Conservation (phyloP, 1,140 invertebrate genomes). For the Diuraphis noxia region DNA sequence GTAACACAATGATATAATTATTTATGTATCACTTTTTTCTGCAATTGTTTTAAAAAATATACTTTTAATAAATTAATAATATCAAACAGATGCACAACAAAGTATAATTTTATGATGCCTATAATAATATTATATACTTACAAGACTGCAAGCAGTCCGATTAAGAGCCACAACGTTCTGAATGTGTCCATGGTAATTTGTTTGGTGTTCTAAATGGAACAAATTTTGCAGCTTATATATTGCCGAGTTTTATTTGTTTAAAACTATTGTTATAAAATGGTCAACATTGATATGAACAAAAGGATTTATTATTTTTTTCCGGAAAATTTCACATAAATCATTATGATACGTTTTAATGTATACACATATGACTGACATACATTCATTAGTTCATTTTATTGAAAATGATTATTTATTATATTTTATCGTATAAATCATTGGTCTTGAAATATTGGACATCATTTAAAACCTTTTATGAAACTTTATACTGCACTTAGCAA, state of each 20-base stretch:
- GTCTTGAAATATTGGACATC: neutral
- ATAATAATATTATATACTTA: neutral
- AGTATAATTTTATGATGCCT: neutral
- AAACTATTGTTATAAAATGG: constrained; percentile 3
- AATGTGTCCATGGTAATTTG: constrained; percentile 4
- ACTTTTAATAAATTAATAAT: neutral
- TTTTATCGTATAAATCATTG: constrained; percentile 20
- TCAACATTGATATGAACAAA: constrained; percentile 24
- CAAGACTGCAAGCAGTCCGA: constrained; percentile 41
- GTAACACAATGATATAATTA: neutral
- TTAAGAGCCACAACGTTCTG: constrained; percentile 32
- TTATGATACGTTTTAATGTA: neutral
- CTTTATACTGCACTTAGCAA: neutral
- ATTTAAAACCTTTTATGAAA: constrained; percentile 10
- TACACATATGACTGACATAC: neutral
- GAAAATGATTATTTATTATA: neutral
- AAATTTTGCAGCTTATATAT: constrained; percentile 24
- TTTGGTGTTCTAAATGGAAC: neutral
- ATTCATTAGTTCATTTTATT: neutral
- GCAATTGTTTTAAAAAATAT: neutral
- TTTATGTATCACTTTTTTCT: neutral
- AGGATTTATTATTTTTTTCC: neutral
- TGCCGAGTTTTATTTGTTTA: neutral
- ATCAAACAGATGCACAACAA: neutral
- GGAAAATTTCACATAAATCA: constrained; percentile 35